Base-by-base conservation (phyloP, 2,113 vertebrate genomes). In the Thermophis baileyi region DNA sequence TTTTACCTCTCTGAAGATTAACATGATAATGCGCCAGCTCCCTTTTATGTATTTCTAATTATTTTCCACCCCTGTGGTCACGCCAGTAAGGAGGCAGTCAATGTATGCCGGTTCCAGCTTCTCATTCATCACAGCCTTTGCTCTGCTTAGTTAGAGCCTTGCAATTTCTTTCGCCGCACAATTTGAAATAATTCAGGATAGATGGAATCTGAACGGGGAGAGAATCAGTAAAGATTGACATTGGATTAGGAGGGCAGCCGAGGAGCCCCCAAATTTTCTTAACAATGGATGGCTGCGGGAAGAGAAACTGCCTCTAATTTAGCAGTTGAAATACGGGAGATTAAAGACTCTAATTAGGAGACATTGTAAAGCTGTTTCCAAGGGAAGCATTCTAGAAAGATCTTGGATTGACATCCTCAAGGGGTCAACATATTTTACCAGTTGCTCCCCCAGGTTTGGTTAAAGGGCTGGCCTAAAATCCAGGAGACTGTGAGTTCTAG, bases 51-150 rank as follows among this genome's bases (percentile, higher is more conserved):
- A 47, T 94, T 95, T 96, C 89, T 93, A 95, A 96, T 97, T 94
- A 95, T 94, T 95, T 96, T 93, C 95, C 91, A 93, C 93, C 94
- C 95, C 93, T 94, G 92, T 96, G 95, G 96, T 96, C 95, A 92
- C 91, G 9, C 95, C 95, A 94, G 94, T 96, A 88, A 95, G 88
- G 95, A 92, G 91, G 93, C 96, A 88, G 88, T 89, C 30, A 91
- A 93, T 91, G 87, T n/a, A 4, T 55, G 92, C 93, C 55, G 51
- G 89, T 90, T 89, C 6, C 91, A 49, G 5, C 0, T 54, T 94
- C 94, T 4, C 92, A 95, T 96, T 88, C 94, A 93, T 94, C 96
- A 95, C 85, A 11, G 40, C 1, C 0, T 93, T 89, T 94, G 94
- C 60, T 93, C 10, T 53, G 87, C 50, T 94, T 95, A 0, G 3